These are phyloP conservation scores for Isurus oxyrinchus DNA, from an alignment of 2,113 vertebrate genomes.

Conservation along the genomic window DNA sequence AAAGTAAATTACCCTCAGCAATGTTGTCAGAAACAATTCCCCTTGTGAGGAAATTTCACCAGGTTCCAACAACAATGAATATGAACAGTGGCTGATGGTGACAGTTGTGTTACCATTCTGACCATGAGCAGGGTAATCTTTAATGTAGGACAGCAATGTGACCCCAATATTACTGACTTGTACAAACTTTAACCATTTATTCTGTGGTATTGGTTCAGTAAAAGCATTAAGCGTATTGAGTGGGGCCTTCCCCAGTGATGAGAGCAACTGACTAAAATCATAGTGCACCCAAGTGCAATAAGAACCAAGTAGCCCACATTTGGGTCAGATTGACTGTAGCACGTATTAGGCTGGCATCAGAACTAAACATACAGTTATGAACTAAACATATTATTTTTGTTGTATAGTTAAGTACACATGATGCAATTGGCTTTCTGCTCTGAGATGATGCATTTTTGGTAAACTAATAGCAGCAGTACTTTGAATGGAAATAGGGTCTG, in stretches of 20 bases:
- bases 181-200: neutral
- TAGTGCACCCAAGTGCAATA: neutral
- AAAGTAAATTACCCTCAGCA: neutral
- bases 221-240: neutral
- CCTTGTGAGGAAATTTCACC: neutral
- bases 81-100: neutral
- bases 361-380: neutral
- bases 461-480: neutral
- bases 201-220: neutral
- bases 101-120: neutral
- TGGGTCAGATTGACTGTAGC: neutral
- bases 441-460: neutral
- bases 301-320: neutral
- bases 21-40: neutral
- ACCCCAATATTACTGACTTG: neutral
- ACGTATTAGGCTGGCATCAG: neutral
- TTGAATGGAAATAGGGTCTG: neutral
- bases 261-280: neutral
- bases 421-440: neutral
- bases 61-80: neutral
- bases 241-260: neutral
- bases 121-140: neutral
- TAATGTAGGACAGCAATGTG: neutral
- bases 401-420: neutral
- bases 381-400: neutral